Conservation (phyloP, 2,113 vertebrate species). For the Coreoperca whiteheadi region DNA sequence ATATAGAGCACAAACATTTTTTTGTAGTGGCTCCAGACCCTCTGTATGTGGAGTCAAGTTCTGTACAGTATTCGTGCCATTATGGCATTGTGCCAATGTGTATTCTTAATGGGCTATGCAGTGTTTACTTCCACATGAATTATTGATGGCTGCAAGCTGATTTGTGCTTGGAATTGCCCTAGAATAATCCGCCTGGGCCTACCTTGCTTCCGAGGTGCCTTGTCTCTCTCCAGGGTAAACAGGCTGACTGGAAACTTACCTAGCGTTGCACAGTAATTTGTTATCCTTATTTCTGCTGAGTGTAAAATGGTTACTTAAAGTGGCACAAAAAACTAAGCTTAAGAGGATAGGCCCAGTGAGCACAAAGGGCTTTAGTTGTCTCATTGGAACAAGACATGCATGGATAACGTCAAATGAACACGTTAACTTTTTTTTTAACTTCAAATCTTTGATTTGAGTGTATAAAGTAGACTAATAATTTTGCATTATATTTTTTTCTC, state of each 20-base stretch:
- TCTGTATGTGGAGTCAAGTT: constrained; percentile 41
- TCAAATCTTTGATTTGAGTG: neutral
- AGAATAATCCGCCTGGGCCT: constrained; percentile 66
- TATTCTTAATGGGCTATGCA: constrained; percentile 73
- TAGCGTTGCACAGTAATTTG: constrained; percentile 45
- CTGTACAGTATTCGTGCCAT: constrained; percentile 39
- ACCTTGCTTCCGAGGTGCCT: constrained; percentile 51
- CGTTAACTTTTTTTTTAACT: constrained; percentile 1
- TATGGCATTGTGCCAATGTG: constrained; percentile 58
- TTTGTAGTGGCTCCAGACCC: constrained; percentile 18
- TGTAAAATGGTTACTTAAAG: constrained; percentile 46
- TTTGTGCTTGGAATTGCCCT: constrained; percentile 74
- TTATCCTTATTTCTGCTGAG: constrained; percentile 61
- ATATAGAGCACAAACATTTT: constrained; percentile 34
- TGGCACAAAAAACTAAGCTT: constrained; percentile 16
- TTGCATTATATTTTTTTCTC: neutral
- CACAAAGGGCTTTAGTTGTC: neutral
- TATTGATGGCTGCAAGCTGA: constrained; percentile 76
- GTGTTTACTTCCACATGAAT: constrained; percentile 82
- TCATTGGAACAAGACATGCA: neutral
- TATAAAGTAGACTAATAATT: neutral
- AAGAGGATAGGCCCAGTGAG: constrained; percentile 1
- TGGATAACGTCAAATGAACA: constrained; percentile 7
- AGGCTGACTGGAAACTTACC: constrained; percentile 55
- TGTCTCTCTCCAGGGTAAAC: constrained; percentile 59